phyloP scores from a whole-genome alignment of 2,888 invertebrate genomes.

The Dyspetes luteomarginatus region DNA sequence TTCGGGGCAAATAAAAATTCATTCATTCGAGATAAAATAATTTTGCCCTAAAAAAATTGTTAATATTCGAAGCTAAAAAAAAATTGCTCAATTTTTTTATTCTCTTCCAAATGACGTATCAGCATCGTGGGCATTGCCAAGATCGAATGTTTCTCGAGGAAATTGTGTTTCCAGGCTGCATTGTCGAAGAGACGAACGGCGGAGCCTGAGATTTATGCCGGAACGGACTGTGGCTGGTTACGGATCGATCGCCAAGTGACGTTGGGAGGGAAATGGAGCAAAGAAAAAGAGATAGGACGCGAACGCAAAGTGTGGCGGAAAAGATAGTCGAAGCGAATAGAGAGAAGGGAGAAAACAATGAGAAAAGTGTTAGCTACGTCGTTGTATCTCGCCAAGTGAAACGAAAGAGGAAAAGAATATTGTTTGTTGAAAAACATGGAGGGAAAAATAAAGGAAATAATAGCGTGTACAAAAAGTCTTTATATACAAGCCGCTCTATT shows the following conservation, averaged over 20 bases:
- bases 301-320: constrained; percentile 16
- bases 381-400: constrained; percentile 54
- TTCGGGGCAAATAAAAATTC: not conserved
- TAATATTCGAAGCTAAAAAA: not conserved
- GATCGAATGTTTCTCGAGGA: constrained; percentile 43
- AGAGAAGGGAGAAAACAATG: constrained; percentile 42
- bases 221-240: constrained; percentile 51
- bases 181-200: constrained; percentile 46
- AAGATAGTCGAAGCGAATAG: constrained; percentile 31
- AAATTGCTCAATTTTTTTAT: constrained; percentile 5
- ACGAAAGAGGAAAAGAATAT: constrained; percentile 25
- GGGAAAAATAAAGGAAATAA: constrained; percentile 4
- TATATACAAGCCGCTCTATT: constrained; percentile 9
- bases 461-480: not conserved
- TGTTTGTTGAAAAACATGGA: constrained; percentile 26
- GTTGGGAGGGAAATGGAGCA: constrained; percentile 50
- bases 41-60: too few species aligned
- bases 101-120: constrained; percentile 9
- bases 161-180: constrained; percentile 49
- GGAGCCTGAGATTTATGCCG: constrained; percentile 47
- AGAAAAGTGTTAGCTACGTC: constrained; percentile 44
- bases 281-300: constrained; percentile 33
- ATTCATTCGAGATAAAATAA: not conserved
- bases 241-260: constrained; percentile 63
- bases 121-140: constrained; percentile 9